phyloP scores from a whole-genome alignment of 1,140 invertebrate species.

The Platyura marginata region DNA sequence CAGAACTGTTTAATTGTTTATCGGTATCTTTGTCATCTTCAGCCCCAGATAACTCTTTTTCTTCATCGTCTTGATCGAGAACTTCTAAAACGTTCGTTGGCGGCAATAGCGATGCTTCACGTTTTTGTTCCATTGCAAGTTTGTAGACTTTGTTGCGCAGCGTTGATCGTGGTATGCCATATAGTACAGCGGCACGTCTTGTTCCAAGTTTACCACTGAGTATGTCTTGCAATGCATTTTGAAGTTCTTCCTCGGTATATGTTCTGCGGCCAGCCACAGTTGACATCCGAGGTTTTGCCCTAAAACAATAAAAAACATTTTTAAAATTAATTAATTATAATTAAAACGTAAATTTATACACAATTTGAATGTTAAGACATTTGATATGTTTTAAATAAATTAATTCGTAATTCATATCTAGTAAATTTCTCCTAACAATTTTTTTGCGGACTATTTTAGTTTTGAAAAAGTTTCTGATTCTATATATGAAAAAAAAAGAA shows the following conservation, averaged over 20 bases:
- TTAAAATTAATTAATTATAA: too few relatives aligned
- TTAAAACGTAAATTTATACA: too few relatives aligned
- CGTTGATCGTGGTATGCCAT: constrained; percentile 88
- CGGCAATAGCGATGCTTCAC: constrained; percentile 31
- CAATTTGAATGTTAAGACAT: too few relatives aligned
- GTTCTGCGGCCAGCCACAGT: constrained; percentile 39
- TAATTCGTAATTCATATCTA: too few relatives aligned
- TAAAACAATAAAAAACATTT: too few relatives aligned
- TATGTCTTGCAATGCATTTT: constrained; percentile 78
- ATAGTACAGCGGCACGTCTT: constrained; percentile 77
- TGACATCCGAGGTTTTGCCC: constrained; percentile 41
- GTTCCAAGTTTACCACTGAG: constrained; percentile 82
- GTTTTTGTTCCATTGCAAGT: constrained; percentile 49
- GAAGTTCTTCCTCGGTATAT: constrained; percentile 84
- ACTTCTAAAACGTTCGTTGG: constrained; percentile 18
- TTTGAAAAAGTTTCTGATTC: too few relatives aligned
- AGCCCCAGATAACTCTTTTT: constrained; percentile 37
- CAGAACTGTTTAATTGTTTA: background rate
- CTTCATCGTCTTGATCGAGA: constrained; percentile 20
- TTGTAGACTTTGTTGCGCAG: constrained; percentile 89
- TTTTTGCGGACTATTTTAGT: too few relatives aligned
- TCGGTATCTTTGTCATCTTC: constrained; percentile 26
- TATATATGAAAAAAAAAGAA: too few relatives aligned
- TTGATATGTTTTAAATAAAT: too few relatives aligned
- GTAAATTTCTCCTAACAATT: too few relatives aligned